Evolutionary conservation across 2,888 invertebrate species (phyloP), one percentile per base, ranked within the genome.

Genomic region (Acrobasis consociella): DNA sequence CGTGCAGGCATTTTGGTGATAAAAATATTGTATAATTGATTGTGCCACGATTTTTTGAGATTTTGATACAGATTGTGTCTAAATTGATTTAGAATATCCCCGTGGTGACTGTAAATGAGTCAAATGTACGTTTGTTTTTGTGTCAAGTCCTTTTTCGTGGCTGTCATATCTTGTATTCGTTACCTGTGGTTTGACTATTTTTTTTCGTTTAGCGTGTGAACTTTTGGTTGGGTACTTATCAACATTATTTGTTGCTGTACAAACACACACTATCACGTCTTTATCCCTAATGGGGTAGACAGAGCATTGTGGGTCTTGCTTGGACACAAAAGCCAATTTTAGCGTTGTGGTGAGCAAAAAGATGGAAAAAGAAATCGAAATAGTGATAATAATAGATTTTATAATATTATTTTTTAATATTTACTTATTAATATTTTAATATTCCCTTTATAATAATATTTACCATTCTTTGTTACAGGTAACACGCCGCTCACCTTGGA

Each of bases 11-110:
- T 50, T 88, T 46, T 55, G 53, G 72, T 76, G 80, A 81, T 83
- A 86, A 85, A 86, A 84, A 85, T 85, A 83, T 85, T 85, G 74
- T 76, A 75, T 75, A 83, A 87, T 86, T 85, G 80, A 88, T 86
- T 78, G 55, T 62, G 62, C 55, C 55, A 55, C 50, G 51, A n/a
- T 62, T 69, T 72, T 65, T 62, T 65, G 62, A 69, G 80, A 81
- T 77, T 75, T 71, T 69, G 65, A 65, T 55, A 62, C 55, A 63
- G 85, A 84, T 83, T 80, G 70, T 67, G 74, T 68, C 74, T 65
- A 59, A 78, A 80, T 82, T 80, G 78, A 82, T 80, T 77, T 77
- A 75, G 75, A 71, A 67, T 65, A 60, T 59, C 60, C 62, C 50
- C 58, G 1, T 16, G 55, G 62, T 51, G 60, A 60, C 60, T 60